phyloP scores from a whole-genome alignment of 1,140 invertebrate species.

The Drosophila takahashii region DNA sequence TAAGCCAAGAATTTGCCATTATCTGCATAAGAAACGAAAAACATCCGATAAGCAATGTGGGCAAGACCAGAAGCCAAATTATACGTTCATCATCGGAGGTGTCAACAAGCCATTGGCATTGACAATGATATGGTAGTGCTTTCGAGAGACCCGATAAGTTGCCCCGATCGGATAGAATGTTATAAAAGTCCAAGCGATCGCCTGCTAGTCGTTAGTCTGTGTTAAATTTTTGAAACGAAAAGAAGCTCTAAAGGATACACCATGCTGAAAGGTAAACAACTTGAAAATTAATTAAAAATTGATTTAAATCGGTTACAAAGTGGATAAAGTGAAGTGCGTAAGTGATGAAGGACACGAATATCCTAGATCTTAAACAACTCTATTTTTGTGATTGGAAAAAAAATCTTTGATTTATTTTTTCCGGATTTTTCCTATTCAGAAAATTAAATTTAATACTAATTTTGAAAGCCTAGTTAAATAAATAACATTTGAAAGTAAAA shows the following conservation, averaged over 20 bases:
- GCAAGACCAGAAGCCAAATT: constrained; percentile 34
- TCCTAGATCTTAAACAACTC: too few species aligned
- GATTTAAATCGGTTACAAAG: too few species aligned
- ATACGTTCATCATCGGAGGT: constrained; percentile 36
- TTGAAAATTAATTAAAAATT: not conserved
- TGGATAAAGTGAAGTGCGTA: not conserved
- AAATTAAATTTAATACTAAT: too few species aligned
- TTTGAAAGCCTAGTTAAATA: too few species aligned
- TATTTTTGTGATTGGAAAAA: too few species aligned
- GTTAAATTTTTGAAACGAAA: constrained; percentile 26
- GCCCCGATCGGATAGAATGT: constrained; percentile 35
- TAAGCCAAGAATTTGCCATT: constrained; percentile 39
- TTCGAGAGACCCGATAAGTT: constrained; percentile 50
- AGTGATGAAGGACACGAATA: not conserved
- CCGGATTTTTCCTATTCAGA: too few species aligned
- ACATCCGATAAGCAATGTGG: constrained; percentile 47
- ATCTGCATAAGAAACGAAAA: constrained; percentile 29
- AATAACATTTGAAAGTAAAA: too few species aligned
- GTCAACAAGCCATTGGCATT: constrained; percentile 50
- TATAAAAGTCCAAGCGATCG: constrained; percentile 51
- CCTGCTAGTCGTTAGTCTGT: constrained; percentile 51
- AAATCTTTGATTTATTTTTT: too few species aligned
- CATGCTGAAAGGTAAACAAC: constrained; percentile 62
- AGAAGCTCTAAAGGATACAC: constrained; percentile 21
- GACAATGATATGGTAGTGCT: constrained; percentile 42